Conservation (phyloP, 2,113 vertebrate species). For the Corythaeola cristata region DNA sequence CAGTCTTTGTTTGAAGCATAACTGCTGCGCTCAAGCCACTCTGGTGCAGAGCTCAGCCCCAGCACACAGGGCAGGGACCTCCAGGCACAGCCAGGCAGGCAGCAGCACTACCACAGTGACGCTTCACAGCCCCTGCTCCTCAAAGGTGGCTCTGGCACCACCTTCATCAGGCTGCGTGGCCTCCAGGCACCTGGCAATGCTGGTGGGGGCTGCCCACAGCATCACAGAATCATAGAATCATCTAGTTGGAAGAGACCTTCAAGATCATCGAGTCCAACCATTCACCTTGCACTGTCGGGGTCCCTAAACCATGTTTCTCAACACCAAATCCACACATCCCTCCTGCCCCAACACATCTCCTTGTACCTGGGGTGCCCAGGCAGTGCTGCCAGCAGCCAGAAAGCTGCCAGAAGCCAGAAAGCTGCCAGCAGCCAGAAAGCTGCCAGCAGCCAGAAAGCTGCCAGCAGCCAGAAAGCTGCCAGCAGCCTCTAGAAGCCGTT, state of each 20-base stretch:
- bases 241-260: no score
- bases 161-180: fast-evolving
- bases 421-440: fast-evolving
- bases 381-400: fast-evolving
- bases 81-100: fast-evolving
- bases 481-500: fast-evolving
- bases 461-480: no score
- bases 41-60: background rate
- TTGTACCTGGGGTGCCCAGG: fast-evolving
- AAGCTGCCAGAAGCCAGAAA: no score
- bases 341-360: background rate
- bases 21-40: background rate
- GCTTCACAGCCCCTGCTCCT: background rate
- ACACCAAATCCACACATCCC: no score
- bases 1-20: fast-evolving
- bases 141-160: fast-evolving
- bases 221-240: no score
- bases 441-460: no score
- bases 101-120: fast-evolving
- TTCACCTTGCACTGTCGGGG: no score
- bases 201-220: fast-evolving
- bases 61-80: background rate
- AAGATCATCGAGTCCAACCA: no score
- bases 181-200: fast-evolving
- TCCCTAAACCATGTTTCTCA: no score